Evolutionary conservation across 2,888 invertebrate genomes (phyloP).

Genomic region (Litoditis marina): DNA sequence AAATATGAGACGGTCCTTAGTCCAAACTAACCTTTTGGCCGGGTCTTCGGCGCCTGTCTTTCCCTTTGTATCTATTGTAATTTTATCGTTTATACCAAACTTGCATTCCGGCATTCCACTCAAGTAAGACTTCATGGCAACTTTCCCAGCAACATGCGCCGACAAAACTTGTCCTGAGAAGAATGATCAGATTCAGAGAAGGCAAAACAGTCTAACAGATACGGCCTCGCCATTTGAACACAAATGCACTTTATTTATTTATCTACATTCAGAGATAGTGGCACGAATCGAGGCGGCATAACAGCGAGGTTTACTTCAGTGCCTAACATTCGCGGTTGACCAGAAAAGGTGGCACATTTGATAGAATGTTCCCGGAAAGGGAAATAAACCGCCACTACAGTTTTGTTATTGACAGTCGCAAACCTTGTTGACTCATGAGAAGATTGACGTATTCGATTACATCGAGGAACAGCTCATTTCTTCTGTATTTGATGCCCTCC

Average conservation of each 20-base stretch:
- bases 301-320: no score
- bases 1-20: no score
- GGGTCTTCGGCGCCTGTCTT: slow-evolving; percentile 71
- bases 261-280: no score
- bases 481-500: slow-evolving; percentile 95
- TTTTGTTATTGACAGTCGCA: no score
- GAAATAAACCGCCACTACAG: no score
- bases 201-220: not conserved
- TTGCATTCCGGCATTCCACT: slow-evolving; percentile 99
- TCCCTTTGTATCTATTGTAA: slow-evolving; percentile 85
- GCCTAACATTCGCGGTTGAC: no score
- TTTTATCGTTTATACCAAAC: slow-evolving; percentile 97
- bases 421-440: slow-evolving; percentile 97
- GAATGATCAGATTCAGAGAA: not conserved
- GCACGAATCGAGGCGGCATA: no score
- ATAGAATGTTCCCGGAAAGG: no score
- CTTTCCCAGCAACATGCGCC: slow-evolving; percentile 97
- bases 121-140: slow-evolving; percentile 98
- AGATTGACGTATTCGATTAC: slow-evolving; percentile 97
- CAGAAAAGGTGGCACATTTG: no score
- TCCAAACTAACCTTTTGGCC: slow-evolving; percentile 68
- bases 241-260: no score
- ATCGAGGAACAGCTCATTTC: slow-evolving; percentile 96
- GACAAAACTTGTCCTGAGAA: slow-evolving; percentile 86
- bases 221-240: no score